Conservation (phyloP, 2,888 invertebrate genomes). For the Nephrocerus scutellatus region DNA sequence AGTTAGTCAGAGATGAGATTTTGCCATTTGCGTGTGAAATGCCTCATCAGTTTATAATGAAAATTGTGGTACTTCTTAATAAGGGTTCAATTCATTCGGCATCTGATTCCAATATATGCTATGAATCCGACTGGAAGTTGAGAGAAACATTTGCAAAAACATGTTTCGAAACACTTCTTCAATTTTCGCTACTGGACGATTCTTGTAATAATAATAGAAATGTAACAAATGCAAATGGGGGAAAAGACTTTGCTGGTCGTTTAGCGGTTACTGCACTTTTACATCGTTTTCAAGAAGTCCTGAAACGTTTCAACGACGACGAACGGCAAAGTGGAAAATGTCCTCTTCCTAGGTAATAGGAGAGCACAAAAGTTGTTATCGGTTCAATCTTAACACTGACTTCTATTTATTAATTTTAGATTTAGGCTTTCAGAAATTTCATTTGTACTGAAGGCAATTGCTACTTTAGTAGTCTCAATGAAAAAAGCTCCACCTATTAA, state of each 20-base stretch:
- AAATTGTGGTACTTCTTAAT: conserved; percentile 76
- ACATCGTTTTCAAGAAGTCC: conserved; percentile 87
- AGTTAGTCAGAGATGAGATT: conserved; percentile 73
- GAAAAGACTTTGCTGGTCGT: conserved; percentile 60
- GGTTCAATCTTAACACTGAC: neutral
- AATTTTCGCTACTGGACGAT: conserved; percentile 82
- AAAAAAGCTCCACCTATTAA: conserved; percentile 85
- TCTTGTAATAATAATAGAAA: conserved; percentile 49
- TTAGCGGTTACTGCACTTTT: conserved; percentile 86
- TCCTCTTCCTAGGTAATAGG: conserved; percentile 66
- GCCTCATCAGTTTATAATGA: conserved; percentile 73
- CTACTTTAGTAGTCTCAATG: conserved; percentile 84
- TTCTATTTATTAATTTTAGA: conserved; percentile 48
- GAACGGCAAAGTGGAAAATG: conserved; percentile 77
- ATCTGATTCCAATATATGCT: conserved; percentile 56
- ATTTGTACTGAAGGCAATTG: conserved; percentile 89
- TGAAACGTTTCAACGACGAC: conserved; percentile 79
- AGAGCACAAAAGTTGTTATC: neutral
- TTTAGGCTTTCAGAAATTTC: conserved; percentile 92
- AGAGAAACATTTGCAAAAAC: conserved; percentile 94
- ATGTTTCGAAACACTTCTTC: conserved; percentile 91
- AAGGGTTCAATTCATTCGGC: conserved; percentile 79
- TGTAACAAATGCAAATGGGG: conserved; percentile 29
- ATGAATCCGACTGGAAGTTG: conserved; percentile 72
- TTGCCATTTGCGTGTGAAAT: conserved; percentile 70